Percentiles rank a stretch among this genome's conserved stretches.
Evolutionary conservation across 2,113 vertebrate genomes (phyloP).

Genomic region (Sphyrna mokarran): DNA sequence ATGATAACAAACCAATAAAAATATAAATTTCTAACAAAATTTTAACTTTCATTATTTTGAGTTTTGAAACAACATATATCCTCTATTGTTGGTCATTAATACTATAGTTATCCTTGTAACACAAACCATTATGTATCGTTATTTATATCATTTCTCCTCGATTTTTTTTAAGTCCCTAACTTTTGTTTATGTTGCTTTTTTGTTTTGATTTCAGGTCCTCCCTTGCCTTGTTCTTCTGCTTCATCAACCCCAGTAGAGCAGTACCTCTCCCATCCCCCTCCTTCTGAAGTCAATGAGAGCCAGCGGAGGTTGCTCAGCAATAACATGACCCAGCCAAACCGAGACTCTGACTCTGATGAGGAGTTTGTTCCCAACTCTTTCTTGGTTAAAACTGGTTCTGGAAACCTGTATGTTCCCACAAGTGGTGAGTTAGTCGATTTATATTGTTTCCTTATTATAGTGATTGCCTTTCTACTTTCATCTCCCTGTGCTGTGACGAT

Average conservation of each 20-base stretch:
- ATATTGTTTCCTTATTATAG: slow-evolving; percentile 49
- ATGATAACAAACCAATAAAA: neutral
- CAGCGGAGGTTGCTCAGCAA: slow-evolving; percentile 95
- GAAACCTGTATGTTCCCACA: slow-evolving; percentile 75
- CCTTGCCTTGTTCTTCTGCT: slow-evolving; percentile 85
- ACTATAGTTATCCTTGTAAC: neutral
- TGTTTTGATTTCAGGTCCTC: slow-evolving; percentile 66
- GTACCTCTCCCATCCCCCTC: slow-evolving; percentile 81
- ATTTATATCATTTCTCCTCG: neutral
- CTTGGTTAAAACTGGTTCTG: slow-evolving; percentile 94
- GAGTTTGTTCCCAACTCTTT: slow-evolving; percentile 93
- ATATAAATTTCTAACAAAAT: neutral
- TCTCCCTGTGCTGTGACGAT: too few relatives aligned
- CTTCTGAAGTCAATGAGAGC: slow-evolving; percentile 83
- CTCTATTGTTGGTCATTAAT: neutral
- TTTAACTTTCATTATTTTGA: neutral
- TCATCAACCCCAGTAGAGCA: slow-evolving; percentile 86
- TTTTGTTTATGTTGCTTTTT: slow-evolving; percentile 20
- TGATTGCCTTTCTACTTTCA: neutral
- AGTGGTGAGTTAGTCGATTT: slow-evolving; percentile 80
- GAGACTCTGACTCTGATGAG: slow-evolving; percentile 92
- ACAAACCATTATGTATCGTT: neutral
- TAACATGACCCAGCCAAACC: slow-evolving; percentile 82
- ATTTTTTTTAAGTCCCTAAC: neutral
- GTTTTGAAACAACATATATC: neutral